A percentile compares a stretch with the other conserved stretches of the same genome.
These are phyloP conservation scores for Scaeva pyrastri DNA, from an alignment of 2,888 invertebrate species.

Conservation along the genomic window DNA sequence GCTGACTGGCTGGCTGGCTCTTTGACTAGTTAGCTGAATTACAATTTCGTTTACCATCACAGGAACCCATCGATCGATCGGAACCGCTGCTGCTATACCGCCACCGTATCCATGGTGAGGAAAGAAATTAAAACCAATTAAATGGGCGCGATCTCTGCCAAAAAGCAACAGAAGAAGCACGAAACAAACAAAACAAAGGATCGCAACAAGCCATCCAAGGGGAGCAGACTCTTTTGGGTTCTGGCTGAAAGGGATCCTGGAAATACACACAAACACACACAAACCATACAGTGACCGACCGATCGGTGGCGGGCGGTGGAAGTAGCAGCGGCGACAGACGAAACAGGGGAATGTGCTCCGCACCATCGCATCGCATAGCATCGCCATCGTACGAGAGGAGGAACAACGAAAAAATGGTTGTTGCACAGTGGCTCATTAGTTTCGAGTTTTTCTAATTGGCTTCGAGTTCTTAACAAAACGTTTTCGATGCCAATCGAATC, in stretches of 20 bases:
- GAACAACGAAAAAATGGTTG: slow-evolving; percentile 77
- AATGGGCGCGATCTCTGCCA: slow-evolving; percentile 78
- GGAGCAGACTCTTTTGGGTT: slow-evolving; percentile 34
- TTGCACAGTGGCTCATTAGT: slow-evolving; percentile 79
- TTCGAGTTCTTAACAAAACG: slow-evolving; percentile 79
- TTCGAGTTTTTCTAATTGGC: slow-evolving; percentile 80
- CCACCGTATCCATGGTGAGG: slow-evolving; percentile 63
- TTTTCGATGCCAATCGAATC: slow-evolving; percentile 78
- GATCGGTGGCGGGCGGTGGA: background rate
- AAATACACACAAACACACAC: background rate
- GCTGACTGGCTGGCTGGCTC: slow-evolving; percentile 46
- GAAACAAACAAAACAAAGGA: slow-evolving; percentile 49
- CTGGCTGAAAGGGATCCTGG: background rate
- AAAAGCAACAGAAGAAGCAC: slow-evolving; percentile 57
- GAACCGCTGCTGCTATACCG: background rate
- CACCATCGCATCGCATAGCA: no score
- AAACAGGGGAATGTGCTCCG: slow-evolving; percentile 11
- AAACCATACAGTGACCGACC: background rate
- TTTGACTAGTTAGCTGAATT: slow-evolving; percentile 54
- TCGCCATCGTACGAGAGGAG: slow-evolving; percentile 19
- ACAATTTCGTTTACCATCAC: slow-evolving; percentile 49
- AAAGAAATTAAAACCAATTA: slow-evolving; percentile 80
- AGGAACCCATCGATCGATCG: slow-evolving; percentile 30
- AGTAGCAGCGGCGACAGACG: no score
- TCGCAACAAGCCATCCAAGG: slow-evolving; percentile 14